Base-by-base conservation (phyloP, 2,797 vertebrate species). In the Delichon dasypus region DNA sequence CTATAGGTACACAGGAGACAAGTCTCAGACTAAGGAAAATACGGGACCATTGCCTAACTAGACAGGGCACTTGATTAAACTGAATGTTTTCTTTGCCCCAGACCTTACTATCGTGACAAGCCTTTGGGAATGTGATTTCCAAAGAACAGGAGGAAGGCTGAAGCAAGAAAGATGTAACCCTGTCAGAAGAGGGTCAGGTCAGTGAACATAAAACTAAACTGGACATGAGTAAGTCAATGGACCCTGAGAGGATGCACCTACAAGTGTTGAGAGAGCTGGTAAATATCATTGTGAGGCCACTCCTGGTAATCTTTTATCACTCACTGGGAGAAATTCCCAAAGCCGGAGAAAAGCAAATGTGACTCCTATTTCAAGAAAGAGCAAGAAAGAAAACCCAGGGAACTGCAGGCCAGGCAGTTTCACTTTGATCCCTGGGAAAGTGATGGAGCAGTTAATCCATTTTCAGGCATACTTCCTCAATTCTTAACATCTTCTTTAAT, bases 21-120 rank as follows among this genome's bases (percentile, higher is more conserved):
- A 85, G 80, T 1, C 0, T 29, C 50, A 50, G 45, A 27, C 29
- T 65, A 19, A 30, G 13, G 36, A 66, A 82, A 87, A 53, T 32
- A 21, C 21, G 4, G 17, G 5, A 36, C 13, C 30, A 4, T 40
- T 65, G 30, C 38, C 48, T 25, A 57, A 13, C 0, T 3, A 83
- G 45, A 50, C 7, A 10, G 26, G 8, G 3, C 6, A 20, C 32
- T 38, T 65, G 45, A 25, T 65, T 74, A 45, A n/a, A 50, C 16
- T 30, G 47, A 53, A 23, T 10, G 19, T 13, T n/a, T 2, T 5
- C 36, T 85, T 81, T 85, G 22, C 25, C 22, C 36, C 51, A 53
- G 55, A 55, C 27, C 26, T 44, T 36, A 53, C 5, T 44, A 26
- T 60, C 26, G 48, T 30, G 60, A 10, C 6, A 18, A 65, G 9